Base-by-base conservation (phyloP, 2,797 vertebrate species). In the Phalanger gymnotis region DNA sequence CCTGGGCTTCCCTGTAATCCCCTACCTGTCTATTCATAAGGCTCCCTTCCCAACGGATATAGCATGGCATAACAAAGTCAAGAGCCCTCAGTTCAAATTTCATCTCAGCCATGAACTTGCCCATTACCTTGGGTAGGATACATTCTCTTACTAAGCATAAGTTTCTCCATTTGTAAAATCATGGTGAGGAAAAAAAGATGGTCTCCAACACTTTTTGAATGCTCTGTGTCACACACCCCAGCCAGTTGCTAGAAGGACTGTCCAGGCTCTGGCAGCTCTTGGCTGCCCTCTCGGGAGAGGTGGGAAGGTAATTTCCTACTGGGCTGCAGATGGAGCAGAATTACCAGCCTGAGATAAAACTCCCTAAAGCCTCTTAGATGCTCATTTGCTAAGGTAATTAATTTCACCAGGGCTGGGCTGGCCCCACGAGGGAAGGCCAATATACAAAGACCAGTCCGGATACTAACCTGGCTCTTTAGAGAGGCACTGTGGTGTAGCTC, bases 221-320 rank as follows among this genome's bases (percentile, higher is more conserved):
- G n/a, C 16, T 73, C 30, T 40, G 6, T 2, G 16, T 40, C 16
- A 5, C n/a, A 16, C 6, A 40, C 66, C n/a, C n/a, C 34, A 40
- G 66, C 16, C n/a, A 40, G 3, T 47, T 47, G 19, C 66, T 25
- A 22, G 0, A 47, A 81, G 40, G 66, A 81, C n/a, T 22, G n/a
- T 81, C n/a, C 66, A 40, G n/a, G n/a, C 19, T 25, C 19, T 81
- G 25, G 10, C 66, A 47, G 19, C 34, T 81, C n/a, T 40, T 81
- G 66, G 66, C 40, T n/a, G 47, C n/a, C 19, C 66, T 51, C 52
- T 93, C 0, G 0, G 94, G 95, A 97, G 92, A 61, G 30, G 61
- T 0, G 0, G 95, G 89, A 93, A 97, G 96, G 96, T 93, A 94
- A 97, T 97, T 98, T 97, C 97, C 96, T 94, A 95, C 96, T 94